Evolutionary conservation across 2,113 vertebrate genomes (phyloP), one percentile per base, ranked within the genome.

Genomic region (Acrocephalus arundinaceus): DNA sequence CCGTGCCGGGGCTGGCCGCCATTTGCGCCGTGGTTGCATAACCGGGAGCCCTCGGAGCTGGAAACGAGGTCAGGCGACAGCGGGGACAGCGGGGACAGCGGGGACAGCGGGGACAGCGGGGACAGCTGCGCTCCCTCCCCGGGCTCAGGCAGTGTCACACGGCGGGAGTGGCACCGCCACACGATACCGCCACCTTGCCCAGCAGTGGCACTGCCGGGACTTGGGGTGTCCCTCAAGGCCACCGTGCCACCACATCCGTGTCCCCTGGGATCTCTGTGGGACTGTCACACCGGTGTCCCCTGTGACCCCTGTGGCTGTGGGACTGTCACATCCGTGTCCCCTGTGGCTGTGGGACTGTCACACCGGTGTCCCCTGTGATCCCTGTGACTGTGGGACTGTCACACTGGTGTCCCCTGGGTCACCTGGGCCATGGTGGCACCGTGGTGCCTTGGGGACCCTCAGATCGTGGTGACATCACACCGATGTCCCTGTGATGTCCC

Each of bases 351-450:
- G 22, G 52, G 4, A 51, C 21, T 30, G 10, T 30, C 87, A 17
- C 48, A 3, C 3, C 39, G 11, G 30, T 2, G 0, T 14, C 59
- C 8, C 7, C 3, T 2, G n/a, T 12, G 33, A 15, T 19, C 25
- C 39, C 37, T 57, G 13, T 2, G 15, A 35, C 68, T 6, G 0
- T 0, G 22, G 52, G 4, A 51, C 21, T 30, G 10, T 30, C 66
- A 3, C 10, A 4, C 13, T 35, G 3, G 6, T 2, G 8, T 75
- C 39, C 75, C 57, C 4, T 5, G 57, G 13, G 54, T 31, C 19
- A 45, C 30, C 3, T 1, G 20, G 37, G 45, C 46, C 52, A 2
- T 0, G 15, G 11, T 10, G 54, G 48, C 66, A 35, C 15, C 63
- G 0, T 2, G 11, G 33, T 21, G 37, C 37, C 31, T 4, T 4